These are phyloP conservation scores for Lateolabrax maculatus DNA, from an alignment of 2,797 vertebrate genomes.

Conservation along the genomic window DNA sequence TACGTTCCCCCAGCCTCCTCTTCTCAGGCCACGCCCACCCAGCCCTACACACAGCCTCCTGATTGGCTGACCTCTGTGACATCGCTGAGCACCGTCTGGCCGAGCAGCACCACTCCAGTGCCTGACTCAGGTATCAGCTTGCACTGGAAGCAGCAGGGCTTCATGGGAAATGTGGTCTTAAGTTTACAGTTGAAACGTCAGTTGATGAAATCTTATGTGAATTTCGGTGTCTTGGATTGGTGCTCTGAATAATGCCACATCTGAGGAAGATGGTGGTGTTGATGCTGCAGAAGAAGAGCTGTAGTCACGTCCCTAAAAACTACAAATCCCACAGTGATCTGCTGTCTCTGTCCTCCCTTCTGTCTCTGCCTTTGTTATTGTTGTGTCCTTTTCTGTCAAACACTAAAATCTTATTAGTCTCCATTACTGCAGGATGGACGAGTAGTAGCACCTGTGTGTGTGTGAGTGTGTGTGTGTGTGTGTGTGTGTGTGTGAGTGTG, in stretches of 20 bases:
- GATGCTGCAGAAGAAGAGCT: background rate
- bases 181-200: too few relatives aligned
- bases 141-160: constrained; percentile 1
- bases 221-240: too few relatives aligned
- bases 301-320: background rate
- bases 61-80: constrained; percentile 74
- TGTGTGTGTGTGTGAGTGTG: constrained; percentile 24
- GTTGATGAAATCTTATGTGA: too few relatives aligned
- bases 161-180: constrained; percentile 15
- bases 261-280: too few relatives aligned
- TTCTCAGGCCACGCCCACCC: constrained; percentile 57
- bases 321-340: constrained; percentile 19
- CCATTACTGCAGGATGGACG: background rate
- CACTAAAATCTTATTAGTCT: constrained; percentile 37
- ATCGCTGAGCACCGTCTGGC: constrained; percentile 54
- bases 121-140: constrained; percentile 64
- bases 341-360: constrained; percentile 8
- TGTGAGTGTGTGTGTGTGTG: constrained; percentile 20
- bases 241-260: too few relatives aligned
- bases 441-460: constrained; percentile 1
- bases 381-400: constrained; percentile 36
- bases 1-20: background rate
- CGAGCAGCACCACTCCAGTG: constrained; percentile 25
- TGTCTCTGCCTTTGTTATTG: background rate
- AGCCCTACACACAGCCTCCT: constrained; percentile 37